Evolutionary conservation across 2,113 vertebrate genomes (phyloP), one percentile per base, ranked within the genome.

Genomic region (Zosterops pallidus): DNA sequence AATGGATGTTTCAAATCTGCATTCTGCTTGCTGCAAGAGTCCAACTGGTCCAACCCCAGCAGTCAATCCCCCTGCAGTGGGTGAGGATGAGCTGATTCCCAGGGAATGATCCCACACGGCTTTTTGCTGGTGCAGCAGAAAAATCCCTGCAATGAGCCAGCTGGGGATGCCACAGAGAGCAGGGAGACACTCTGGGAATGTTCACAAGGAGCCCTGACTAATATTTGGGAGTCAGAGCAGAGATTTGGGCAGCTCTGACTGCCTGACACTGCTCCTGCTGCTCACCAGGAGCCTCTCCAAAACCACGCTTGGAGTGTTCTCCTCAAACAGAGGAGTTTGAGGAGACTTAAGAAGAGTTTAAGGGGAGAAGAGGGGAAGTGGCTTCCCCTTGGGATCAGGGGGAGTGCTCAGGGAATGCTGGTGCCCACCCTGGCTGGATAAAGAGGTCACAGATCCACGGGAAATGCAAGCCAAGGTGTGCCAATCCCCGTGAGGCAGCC

Each of bases 41-140:
- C 44, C 44, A 44, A 44, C 44, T 18, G 44, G 17, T 44, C 44
- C 72, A 31, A 24, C 39, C 83, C 46, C 95, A 74, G 21, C 92
- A 89, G 72, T 75, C 86, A 57, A 29, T 89, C 72, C 14, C 10
- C 84, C 87, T 60, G 25, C 92, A 91, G 93, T 2, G 1, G 92
- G 44, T 33, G 88, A 94, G 71, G 75, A 60, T 35, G 92, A 87
- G 55, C 84, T 9, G 77, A 94, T 75, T 92, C 93, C 94, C 69
- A 2, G 87, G 3, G 5, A 80, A 76, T 28, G 75, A 96, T 83
- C 89, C 89, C 91, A 89, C 76, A 46, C 3, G 0, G 7, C 41
- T 80, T 92, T 92, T 19, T 72, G 86, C 71, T 3, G 0, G 86
- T 50, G 1, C 76, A 77, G 91, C 96, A 95, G 64, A 53, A 86